Evolutionary conservation across 2,888 invertebrate genomes (phyloP).

Genomic region (Parnassius mnemosyne): DNA sequence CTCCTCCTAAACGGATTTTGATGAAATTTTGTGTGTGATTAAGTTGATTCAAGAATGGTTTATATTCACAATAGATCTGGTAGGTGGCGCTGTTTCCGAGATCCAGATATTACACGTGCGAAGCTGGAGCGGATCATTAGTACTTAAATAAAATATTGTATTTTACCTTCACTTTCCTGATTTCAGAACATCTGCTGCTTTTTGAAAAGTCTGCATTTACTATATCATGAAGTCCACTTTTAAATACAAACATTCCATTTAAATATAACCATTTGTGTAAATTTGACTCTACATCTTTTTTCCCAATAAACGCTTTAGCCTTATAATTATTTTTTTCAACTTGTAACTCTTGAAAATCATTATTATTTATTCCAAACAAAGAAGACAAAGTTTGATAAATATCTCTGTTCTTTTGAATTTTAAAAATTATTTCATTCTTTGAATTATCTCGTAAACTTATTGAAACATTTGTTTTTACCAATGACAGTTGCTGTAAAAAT

Average conservation of each 20-base stretch:
- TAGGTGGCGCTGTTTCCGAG: no score
- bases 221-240: constrained; percentile 62
- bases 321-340: constrained; percentile 69
- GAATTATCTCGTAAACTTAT: constrained; percentile 85
- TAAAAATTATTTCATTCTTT: constrained; percentile 79
- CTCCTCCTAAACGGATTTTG: no score
- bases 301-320: constrained; percentile 80
- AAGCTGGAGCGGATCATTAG: no score
- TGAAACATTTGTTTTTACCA: constrained; percentile 83
- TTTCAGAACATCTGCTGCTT: neutral
- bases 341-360: constrained; percentile 58
- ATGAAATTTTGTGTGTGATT: no score
- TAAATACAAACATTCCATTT: constrained; percentile 80
- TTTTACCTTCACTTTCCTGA: constrained; percentile 8
- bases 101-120: no score
- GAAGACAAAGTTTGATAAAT: constrained; percentile 73
- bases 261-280: constrained; percentile 83
- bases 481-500: constrained; percentile 81
- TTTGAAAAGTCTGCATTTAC: constrained; percentile 47
- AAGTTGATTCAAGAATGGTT: no score
- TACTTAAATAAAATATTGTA: constrained; percentile 12
- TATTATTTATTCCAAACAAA: constrained; percentile 54
- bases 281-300: constrained; percentile 37
- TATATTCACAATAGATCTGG: no score
- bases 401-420: constrained; percentile 79